These are phyloP conservation scores for Luscinia luscinia DNA, from an alignment of 2,797 vertebrate genomes.

Conservation along the genomic window DNA sequence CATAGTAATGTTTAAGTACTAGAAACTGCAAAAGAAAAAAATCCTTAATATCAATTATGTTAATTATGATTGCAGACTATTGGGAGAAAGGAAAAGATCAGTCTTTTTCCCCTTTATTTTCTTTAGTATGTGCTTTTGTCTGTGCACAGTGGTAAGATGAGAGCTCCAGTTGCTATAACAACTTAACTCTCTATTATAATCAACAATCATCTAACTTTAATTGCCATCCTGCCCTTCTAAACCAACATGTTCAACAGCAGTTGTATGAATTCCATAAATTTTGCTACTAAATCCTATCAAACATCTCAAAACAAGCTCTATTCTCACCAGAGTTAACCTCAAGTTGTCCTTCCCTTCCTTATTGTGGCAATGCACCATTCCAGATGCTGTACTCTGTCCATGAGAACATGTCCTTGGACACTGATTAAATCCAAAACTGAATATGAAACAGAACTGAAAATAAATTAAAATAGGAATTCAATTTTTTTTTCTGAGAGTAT, in stretches of 20 bases:
- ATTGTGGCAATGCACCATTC: background rate
- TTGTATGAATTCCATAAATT: background rate
- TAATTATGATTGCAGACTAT: slow-evolving; percentile 29
- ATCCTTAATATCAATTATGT: slow-evolving; percentile 19
- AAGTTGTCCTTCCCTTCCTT: background rate
- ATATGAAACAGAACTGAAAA: background rate
- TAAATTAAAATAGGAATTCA: background rate
- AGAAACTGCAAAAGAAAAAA: slow-evolving; percentile 7
- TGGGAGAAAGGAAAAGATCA: slow-evolving; percentile 6
- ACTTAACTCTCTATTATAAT: slow-evolving; percentile 46
- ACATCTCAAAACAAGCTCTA: background rate
- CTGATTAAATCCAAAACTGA: background rate
- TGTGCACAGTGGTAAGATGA: background rate
- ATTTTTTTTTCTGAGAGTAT: background rate
- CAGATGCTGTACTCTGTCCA: background rate
- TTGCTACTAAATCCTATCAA: background rate
- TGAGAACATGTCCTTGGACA: background rate
- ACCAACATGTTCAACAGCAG: background rate
- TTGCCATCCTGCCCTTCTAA: slow-evolving; percentile 33
- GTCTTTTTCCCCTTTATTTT: background rate
- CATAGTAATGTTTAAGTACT: background rate
- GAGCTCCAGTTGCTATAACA: slow-evolving; percentile 61
- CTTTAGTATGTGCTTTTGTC: background rate
- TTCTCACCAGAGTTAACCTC: background rate
- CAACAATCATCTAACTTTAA: slow-evolving; percentile 45